These are phyloP conservation scores for Hepsetus odoe DNA, from an alignment of 2,113 vertebrate species.

Conservation along the genomic window DNA sequence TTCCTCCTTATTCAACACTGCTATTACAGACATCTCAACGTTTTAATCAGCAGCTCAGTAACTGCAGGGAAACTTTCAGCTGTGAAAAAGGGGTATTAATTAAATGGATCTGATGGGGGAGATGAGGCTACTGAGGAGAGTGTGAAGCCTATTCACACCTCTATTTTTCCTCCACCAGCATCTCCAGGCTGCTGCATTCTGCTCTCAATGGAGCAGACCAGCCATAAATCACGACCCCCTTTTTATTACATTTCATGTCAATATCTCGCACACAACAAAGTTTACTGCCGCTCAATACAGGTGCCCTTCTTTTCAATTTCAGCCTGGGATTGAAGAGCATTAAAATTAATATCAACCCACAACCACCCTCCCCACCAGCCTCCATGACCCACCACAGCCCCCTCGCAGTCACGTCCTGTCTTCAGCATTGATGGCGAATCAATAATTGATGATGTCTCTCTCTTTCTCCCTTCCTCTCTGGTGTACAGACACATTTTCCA, in stretches of 20 bases:
- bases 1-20: neutral
- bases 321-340: constrained; percentile 51
- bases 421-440: constrained; percentile 53
- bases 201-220: constrained; percentile 28
- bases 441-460: constrained; percentile 60
- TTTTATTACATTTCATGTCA: constrained; percentile 63
- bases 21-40: constrained; percentile 8
- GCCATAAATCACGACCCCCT: constrained; percentile 56
- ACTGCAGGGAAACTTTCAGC: neutral
- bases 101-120: constrained; percentile 38
- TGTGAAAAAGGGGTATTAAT: constrained; percentile 25
- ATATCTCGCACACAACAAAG: constrained; percentile 57
- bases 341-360: constrained; percentile 55
- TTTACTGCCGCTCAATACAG: constrained; percentile 52
- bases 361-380: constrained; percentile 12
- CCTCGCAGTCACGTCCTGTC: constrained; percentile 43
- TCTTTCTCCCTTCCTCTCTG: constrained; percentile 39
- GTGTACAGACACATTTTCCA: constrained; percentile 40
- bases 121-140: constrained; percentile 16
- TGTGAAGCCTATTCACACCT: constrained; percentile 27
- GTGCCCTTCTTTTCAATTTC: constrained; percentile 51
- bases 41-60: constrained; percentile 11
- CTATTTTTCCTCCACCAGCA: constrained; percentile 10
- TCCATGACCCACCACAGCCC: neutral
- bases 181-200: constrained; percentile 18